These are phyloP conservation scores for Rallus limicola DNA, from an alignment of 2,113 vertebrate species.

Conservation along the genomic window DNA sequence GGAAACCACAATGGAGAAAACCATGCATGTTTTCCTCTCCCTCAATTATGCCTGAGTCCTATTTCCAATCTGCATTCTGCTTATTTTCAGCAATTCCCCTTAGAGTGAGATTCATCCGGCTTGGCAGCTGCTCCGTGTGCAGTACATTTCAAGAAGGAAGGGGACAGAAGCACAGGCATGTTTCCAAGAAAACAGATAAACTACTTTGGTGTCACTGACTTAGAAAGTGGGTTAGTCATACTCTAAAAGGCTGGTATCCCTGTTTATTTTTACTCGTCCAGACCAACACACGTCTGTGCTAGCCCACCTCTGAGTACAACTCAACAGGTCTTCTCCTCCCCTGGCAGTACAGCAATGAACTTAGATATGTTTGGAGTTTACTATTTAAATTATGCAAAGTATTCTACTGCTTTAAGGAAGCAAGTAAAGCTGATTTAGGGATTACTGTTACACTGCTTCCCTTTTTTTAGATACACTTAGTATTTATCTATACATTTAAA, in stretches of 20 bases:
- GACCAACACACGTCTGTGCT: not conserved
- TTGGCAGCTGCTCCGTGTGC: conserved; percentile 16
- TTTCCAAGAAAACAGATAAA: conserved; percentile 65
- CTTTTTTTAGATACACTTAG: conserved; percentile 45
- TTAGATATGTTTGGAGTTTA: not conserved
- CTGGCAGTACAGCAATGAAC: not conserved
- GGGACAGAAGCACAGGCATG: conserved; percentile 27
- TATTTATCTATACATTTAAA: conserved; percentile 49
- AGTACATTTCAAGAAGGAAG: conserved; percentile 36
- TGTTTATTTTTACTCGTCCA: not conserved
- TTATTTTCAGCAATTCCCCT: conserved; percentile 39
- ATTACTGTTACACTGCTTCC: conserved; percentile 34
- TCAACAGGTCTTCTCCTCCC: not conserved
- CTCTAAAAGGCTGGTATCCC: not conserved
- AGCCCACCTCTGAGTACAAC: not conserved
- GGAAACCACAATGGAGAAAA: not conserved
- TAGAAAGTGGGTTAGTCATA: conserved; percentile 28
- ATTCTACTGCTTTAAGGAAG: not conserved
- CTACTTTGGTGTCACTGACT: conserved; percentile 28
- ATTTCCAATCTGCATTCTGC: conserved; percentile 6
- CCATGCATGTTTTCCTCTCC: not conserved
- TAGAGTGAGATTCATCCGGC: not conserved
- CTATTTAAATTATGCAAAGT: not conserved
- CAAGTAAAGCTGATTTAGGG: conserved; percentile 51
- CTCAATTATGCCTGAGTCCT: not conserved